Base-by-base conservation (phyloP, 2,888 invertebrate genomes). In the Melieria omissa region DNA sequence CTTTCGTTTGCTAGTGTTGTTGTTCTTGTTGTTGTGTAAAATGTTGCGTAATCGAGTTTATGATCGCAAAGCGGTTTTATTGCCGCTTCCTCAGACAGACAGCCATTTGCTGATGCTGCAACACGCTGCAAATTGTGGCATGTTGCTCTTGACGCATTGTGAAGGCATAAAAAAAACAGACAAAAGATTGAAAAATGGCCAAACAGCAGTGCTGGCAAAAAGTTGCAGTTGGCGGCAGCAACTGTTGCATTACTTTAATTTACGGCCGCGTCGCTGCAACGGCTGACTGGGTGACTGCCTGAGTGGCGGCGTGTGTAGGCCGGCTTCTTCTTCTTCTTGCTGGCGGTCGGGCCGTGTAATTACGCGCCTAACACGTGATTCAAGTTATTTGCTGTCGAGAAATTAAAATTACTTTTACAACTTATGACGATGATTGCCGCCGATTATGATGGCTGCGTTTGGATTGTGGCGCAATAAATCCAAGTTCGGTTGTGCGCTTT, bases 331-430 rank as follows among this genome's bases (percentile, higher is more conserved):
- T n/a, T 55, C 41, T 47, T 14, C n/a, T n/a, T 45, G 10, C n/a
- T 44, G 9, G 66, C 60, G 29, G 29, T 29, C 29, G 2, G 29
- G 46, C 14, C 52, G 16, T 69, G 44, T 69, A 69, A 62, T 69
- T 69, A 69, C 54, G 44, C 44, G 61, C 44, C 68, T 62, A 69
- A 62, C 62, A 69, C 68, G 68, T 69, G 68, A 62, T 69, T 69
- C 42, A 69, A 60, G 58, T 46, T 67, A 67, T 58, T 58, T 55
- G n/a, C 29, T 29, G 29, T 29, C 29, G 29, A 63, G 41, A 63
- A 58, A 29, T 29, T 29, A 66, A 29, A 46, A 57, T 58, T 58
- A 41, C 14, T 58, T 58, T 58, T 16, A 8, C n/a, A 29, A 58
- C n/a, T 58, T 58, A 58, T 58, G 58, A 58, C 10, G 16, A 10